Conservation (phyloP, 2,797 vertebrate species). For the Brachyrhaphis roseni region DNA sequence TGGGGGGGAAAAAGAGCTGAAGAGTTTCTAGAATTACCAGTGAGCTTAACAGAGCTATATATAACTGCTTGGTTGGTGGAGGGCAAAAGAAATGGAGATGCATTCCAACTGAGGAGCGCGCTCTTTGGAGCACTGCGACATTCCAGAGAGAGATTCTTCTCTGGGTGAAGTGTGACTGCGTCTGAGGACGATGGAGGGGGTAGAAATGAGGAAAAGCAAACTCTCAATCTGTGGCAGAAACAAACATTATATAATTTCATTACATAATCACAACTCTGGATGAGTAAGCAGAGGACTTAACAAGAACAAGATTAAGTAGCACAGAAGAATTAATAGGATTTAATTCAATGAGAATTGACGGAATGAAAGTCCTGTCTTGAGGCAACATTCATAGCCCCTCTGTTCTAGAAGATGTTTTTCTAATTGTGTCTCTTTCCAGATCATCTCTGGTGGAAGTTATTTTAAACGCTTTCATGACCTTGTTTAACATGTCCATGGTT, state of each 20-base stretch:
- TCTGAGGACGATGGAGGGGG: slow-evolving; percentile 6
- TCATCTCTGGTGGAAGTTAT: too few species aligned
- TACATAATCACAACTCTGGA: background rate
- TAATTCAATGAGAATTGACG: background rate
- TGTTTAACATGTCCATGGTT: too few species aligned
- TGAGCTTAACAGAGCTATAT: slow-evolving; percentile 67
- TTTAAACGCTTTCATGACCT: too few species aligned
- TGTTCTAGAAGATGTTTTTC: too few species aligned
- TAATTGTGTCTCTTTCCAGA: too few species aligned
- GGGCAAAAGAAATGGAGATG: slow-evolving; percentile 54
- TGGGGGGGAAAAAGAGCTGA: background rate
- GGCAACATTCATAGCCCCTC: too few species aligned
- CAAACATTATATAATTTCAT: background rate
- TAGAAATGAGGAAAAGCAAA: background rate
- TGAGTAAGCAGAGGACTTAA: background rate
- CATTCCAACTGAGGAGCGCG: slow-evolving; percentile 51
- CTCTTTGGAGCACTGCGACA: slow-evolving; percentile 21
- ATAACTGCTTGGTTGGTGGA: slow-evolving; percentile 57
- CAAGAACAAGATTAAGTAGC: background rate
- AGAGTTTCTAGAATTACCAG: slow-evolving; percentile 64
- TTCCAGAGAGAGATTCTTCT: slow-evolving; percentile 25
- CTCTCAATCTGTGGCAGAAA: background rate
- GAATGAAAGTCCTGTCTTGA: too few species aligned
- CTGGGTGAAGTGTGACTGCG: slow-evolving; percentile 14
- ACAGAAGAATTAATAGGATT: background rate